Evolutionary conservation across 2,113 vertebrate species (phyloP).

Genomic region (Halcyon senegalensis): DNA sequence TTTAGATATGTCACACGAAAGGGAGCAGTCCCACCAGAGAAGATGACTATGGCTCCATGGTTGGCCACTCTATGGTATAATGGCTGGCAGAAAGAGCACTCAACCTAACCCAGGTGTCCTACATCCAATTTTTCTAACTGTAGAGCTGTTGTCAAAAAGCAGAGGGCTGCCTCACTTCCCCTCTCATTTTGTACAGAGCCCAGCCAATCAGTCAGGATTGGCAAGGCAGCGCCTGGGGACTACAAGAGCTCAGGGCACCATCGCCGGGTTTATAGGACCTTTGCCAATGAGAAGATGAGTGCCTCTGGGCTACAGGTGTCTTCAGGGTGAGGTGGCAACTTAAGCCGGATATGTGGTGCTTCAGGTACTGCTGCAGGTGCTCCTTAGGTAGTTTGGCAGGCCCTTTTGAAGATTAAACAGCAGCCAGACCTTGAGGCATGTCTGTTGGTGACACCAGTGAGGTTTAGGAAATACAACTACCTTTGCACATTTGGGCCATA

Average conservation of each 20-base stretch:
- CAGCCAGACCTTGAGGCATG: not conserved
- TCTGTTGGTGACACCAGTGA: not conserved
- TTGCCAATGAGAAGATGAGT: not conserved
- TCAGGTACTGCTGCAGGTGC: not conserved
- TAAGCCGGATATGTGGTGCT: not conserved
- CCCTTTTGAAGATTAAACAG: not conserved
- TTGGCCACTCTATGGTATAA: not conserved
- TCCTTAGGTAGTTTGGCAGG: not conserved
- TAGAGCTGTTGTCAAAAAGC: not conserved
- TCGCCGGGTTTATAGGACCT: not conserved
- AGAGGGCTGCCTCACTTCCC: rapidly evolving
- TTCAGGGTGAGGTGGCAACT: not conserved
- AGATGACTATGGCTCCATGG: rapidly evolving
- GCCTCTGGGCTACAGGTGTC: not conserved
- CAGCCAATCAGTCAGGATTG: rapidly evolving
- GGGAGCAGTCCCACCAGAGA: not conserved
- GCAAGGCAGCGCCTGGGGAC: not conserved
- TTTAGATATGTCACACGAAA: not conserved
- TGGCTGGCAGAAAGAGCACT: not conserved
- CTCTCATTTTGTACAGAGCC: not conserved
- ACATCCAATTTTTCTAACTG: not conserved
- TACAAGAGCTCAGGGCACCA: not conserved
- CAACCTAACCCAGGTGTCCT: not conserved
- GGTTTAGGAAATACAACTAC: not conserved
- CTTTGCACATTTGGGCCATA: not conserved